Conservation (phyloP, 2,888 invertebrate genomes). For the Pseudanteris insignis region DNA sequence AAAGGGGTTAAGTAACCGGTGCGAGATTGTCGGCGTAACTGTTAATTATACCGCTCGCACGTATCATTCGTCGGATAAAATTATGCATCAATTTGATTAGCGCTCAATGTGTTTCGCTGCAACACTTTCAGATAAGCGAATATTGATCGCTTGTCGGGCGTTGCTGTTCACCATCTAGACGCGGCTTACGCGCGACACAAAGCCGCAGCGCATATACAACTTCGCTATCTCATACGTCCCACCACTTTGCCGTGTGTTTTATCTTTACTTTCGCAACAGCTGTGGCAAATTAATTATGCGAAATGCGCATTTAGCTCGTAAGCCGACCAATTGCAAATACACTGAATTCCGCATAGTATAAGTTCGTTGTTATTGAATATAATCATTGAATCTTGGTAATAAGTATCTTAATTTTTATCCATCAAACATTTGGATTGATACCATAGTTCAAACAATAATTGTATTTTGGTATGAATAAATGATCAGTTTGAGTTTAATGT, state of each 20-base stretch:
- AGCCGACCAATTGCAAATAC: too few species aligned
- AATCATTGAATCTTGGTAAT: too few species aligned
- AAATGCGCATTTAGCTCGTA: too few species aligned
- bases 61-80: slow-evolving; percentile 2
- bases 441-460: too few species aligned
- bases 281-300: slow-evolving; percentile 27
- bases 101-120: slow-evolving; percentile 9
- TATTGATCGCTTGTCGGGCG: slow-evolving; percentile 18
- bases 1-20: too few species aligned
- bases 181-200: slow-evolving; percentile 20
- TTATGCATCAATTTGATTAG: slow-evolving; percentile 16
- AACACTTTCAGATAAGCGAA: slow-evolving; percentile 24
- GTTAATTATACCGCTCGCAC: neutral
- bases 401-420: too few species aligned
- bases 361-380: too few species aligned
- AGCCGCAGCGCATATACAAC: slow-evolving; percentile 16
- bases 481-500: too few species aligned
- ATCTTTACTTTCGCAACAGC: slow-evolving; percentile 19
- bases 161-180: slow-evolving; percentile 13
- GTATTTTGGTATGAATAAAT: too few species aligned
- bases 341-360: too few species aligned
- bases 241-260: slow-evolving; percentile 19
- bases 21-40: too few species aligned
- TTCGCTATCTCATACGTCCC: slow-evolving; percentile 12
- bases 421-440: too few species aligned